A percentile compares a stretch with the other conserved stretches of the same genome.
Evolutionary conservation across 2,113 vertebrate genomes (phyloP).

Genomic region (Amblyopsis rosae): DNA sequence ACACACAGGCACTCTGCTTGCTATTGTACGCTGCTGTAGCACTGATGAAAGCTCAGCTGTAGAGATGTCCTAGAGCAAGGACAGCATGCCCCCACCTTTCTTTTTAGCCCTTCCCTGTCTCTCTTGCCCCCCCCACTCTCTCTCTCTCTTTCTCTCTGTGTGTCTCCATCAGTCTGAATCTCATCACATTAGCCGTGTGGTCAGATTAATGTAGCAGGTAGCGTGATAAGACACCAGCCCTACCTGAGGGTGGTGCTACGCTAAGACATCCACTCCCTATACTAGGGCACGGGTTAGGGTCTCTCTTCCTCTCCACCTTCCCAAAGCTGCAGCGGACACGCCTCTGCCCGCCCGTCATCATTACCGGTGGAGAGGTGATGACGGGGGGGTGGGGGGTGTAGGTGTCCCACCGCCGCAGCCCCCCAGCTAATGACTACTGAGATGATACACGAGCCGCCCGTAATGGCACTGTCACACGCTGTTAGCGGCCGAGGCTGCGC

Average conservation of each 20-base stretch:
- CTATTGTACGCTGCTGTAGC: conserved; percentile 18
- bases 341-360: conserved; percentile 13
- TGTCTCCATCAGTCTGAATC: not conserved
- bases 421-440: conserved; percentile 34
- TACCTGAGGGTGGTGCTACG: conserved; percentile 18
- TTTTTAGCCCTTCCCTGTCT: not conserved
- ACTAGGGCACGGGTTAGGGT: conserved; percentile 30
- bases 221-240: not conserved
- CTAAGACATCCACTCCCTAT: conserved; percentile 45
- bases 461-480: conserved; percentile 24
- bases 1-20: conserved; percentile 11
- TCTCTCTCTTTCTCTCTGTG: not conserved
- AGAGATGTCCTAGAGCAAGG: conserved; percentile 50
- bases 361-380: conserved; percentile 37
- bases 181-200: not conserved
- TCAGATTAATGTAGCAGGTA: conserved; percentile 17
- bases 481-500: conserved; percentile 21
- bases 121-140: not conserved
- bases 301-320: conserved; percentile 22
- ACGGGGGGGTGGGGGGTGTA: no score
- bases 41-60: conserved; percentile 29
- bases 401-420: conserved; percentile 35
- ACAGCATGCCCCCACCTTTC: conserved; percentile 16
- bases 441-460: conserved; percentile 49
- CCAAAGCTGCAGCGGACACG: no score